Percentiles rank a stretch among this genome's conserved stretches.
phyloP scores from a whole-genome alignment of 2,797 vertebrate species.

The Sebastes vulpes region DNA sequence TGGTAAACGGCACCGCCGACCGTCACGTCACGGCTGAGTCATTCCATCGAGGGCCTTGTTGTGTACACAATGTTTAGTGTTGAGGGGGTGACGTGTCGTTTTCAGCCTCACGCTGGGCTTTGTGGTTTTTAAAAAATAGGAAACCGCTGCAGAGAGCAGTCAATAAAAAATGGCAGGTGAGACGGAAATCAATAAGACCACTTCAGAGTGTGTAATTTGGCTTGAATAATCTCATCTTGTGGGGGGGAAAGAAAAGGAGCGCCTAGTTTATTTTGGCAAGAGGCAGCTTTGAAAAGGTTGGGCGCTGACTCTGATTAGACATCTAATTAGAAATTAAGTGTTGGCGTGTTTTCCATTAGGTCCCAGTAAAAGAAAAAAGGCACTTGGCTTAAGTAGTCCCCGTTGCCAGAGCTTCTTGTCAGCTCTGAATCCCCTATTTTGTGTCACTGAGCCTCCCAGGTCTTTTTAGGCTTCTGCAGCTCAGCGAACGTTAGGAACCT shows the following conservation, averaged over 20 bases:
- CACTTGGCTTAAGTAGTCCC: constrained; percentile 69
- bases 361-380: constrained; percentile 53
- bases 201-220: constrained; percentile 63
- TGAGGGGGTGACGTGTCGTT: constrained; percentile 6
- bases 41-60: not conserved
- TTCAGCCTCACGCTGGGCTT: not conserved
- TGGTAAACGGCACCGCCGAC: not conserved
- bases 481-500: constrained; percentile 55
- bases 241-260: not conserved
- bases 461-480: constrained; percentile 44
- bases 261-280: constrained; percentile 51
- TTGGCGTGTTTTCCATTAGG: constrained; percentile 75
- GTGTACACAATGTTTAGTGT: not conserved
- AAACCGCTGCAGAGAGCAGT: constrained; percentile 37
- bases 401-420: constrained; percentile 50
- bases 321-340: constrained; percentile 80
- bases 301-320: constrained; percentile 62
- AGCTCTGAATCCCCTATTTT: constrained; percentile 41
- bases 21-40: not conserved
- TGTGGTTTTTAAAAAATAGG: constrained; percentile 38
- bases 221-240: constrained; percentile 48
- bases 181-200: constrained; percentile 70
- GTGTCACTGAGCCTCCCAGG: constrained; percentile 46
- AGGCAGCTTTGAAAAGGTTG: constrained; percentile 66
- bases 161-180: constrained; percentile 73